Conservation (phyloP, 2,113 vertebrate genomes). For the Tragelaphus buxtoni region DNA sequence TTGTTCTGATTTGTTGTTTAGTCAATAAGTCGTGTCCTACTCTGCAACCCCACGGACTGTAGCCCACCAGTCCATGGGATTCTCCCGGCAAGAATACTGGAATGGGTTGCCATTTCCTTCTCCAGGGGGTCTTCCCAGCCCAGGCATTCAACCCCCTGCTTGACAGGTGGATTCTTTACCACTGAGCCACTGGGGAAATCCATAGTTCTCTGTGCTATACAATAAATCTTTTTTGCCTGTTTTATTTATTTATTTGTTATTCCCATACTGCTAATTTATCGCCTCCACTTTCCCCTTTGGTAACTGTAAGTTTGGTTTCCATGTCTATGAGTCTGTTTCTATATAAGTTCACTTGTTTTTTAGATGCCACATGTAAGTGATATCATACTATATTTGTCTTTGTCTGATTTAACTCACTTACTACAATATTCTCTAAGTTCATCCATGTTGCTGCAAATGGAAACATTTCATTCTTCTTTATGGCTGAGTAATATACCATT, state of each 20-base stretch:
- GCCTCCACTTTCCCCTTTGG: not conserved
- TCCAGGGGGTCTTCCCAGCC: not conserved
- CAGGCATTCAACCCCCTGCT: not conserved
- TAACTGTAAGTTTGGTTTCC: not conserved
- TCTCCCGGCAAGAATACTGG: not conserved
- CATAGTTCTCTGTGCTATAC: not conserved
- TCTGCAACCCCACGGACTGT: not conserved
- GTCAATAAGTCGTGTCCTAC: not conserved
- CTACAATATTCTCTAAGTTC: not conserved
- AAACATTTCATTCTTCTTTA: not conserved
- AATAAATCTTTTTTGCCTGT: not conserved
- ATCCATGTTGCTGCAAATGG: not conserved
- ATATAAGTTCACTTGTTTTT: not conserved
- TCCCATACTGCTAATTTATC: not conserved
- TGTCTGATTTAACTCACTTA: not conserved
- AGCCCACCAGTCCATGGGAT: not conserved
- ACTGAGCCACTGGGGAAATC: not conserved
- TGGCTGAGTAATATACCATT: not conserved
- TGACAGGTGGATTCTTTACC: not conserved
- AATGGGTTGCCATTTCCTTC: not conserved
- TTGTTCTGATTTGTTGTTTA: not conserved
- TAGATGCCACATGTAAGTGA: not conserved
- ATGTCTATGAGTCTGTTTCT: not conserved
- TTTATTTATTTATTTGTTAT: not conserved
- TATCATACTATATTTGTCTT: not conserved